Evolutionary conservation across 2,797 vertebrate species (phyloP).

Genomic region (Falco rusticolus): DNA sequence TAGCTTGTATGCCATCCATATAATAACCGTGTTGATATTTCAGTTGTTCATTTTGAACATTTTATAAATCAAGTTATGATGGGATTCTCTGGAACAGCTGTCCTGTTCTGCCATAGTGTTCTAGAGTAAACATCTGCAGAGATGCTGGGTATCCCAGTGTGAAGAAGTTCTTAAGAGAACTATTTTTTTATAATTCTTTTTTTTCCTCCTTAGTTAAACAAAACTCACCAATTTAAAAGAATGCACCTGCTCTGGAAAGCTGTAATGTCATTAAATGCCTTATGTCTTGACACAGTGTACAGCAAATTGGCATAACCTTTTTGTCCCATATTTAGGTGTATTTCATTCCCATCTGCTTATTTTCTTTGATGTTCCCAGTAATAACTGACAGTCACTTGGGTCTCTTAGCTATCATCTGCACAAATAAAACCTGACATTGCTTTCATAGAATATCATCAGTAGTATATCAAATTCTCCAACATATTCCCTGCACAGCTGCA

Average conservation of each 20-base stretch:
- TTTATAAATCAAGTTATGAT: not conserved
- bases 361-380: slow-evolving; percentile 51
- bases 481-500: slow-evolving; percentile 48
- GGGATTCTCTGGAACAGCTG: not conserved
- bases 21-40: not conserved
- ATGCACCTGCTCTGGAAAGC: not conserved
- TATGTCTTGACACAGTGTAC: not conserved
- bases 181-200: not conserved
- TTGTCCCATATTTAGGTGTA: not conserved
- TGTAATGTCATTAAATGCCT: slow-evolving; percentile 10
- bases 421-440: slow-evolving; percentile 67
- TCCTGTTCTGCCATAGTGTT: not conserved
- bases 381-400: slow-evolving; percentile 58
- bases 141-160: not conserved
- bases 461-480: slow-evolving; percentile 61
- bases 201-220: not conserved
- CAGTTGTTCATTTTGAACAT: not conserved
- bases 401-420: slow-evolving; percentile 55
- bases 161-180: not conserved
- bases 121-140: not conserved
- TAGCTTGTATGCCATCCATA: not conserved
- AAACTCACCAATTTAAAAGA: not conserved
- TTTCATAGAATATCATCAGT: slow-evolving; percentile 71
- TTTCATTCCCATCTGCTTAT: slow-evolving; percentile 52
- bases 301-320: slow-evolving; percentile 26